These are phyloP conservation scores for Ramazzottius varieornatus DNA, from an alignment of 2,888 invertebrate genomes.

Conservation along the genomic window DNA sequence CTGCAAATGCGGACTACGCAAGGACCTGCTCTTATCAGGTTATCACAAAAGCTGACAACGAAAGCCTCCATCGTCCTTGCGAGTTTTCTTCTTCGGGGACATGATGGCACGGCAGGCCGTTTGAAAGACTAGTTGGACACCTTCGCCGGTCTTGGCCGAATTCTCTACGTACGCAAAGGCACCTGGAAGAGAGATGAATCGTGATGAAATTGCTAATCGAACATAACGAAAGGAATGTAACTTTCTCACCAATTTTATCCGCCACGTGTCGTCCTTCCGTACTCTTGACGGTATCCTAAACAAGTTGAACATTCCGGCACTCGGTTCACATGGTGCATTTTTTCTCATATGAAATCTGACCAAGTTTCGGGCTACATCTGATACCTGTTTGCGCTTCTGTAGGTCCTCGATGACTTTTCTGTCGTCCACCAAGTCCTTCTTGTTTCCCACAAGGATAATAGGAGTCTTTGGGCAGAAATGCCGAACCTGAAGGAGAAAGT, in stretches of 20 bases:
- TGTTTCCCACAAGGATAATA: background rate
- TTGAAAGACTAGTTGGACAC: background rate
- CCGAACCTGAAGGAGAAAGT: background rate
- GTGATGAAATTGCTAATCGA: background rate
- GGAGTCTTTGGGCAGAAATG: slow-evolving; percentile 2
- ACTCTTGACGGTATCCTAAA: background rate
- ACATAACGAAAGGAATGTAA: background rate
- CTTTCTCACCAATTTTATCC: background rate
- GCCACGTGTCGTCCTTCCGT: background rate
- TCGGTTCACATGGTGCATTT: no score
- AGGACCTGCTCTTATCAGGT: no score
- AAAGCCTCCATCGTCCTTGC: no score
- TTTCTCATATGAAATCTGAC: no score
- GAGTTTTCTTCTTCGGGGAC: background rate
- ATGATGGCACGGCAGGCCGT: background rate
- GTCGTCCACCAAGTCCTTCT: background rate
- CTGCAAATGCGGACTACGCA: no score
- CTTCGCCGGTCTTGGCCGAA: slow-evolving; percentile 7
- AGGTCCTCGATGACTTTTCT: background rate
- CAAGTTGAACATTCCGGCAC: background rate
- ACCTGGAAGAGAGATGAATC: background rate
- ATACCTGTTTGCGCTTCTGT: background rate
- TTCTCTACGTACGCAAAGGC: slow-evolving; percentile 11
- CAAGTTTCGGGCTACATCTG: no score
- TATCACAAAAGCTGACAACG: no score